A percentile compares a stretch with the other conserved stretches of the same genome.
Evolutionary conservation across 2,888 invertebrate species (phyloP).

Genomic region (Aporophyla lueneburgensis): DNA sequence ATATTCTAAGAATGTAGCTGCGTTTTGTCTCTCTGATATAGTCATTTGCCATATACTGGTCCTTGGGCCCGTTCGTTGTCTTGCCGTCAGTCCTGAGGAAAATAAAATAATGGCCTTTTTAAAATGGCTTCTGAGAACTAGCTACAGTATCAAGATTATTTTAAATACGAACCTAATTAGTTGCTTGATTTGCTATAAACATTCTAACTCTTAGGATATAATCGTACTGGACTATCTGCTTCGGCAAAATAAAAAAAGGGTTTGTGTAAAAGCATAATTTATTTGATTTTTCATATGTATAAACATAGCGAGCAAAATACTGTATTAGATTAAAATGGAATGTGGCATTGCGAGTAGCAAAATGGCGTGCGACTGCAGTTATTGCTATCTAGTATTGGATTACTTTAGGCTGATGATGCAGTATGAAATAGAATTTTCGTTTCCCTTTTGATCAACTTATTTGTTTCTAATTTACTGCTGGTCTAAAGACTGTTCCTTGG

Average conservation of each 20-base stretch:
- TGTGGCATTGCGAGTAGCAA: background rate
- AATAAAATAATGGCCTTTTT: slow-evolving; percentile 65
- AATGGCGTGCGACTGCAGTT: background rate
- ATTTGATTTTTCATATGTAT: slow-evolving; percentile 4
- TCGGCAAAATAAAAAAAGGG: background rate
- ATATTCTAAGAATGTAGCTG: slow-evolving; percentile 84
- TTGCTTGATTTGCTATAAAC: background rate
- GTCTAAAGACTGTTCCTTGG: background rate
- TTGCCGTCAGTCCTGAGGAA: slow-evolving; percentile 69
- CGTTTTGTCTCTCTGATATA: slow-evolving; percentile 85
- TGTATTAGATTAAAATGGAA: background rate
- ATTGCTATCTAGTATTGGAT: background rate
- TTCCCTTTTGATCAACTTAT: background rate
- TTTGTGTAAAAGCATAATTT: slow-evolving; percentile 6
- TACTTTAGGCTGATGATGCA: background rate
- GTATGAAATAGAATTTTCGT: background rate
- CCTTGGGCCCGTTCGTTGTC: slow-evolving; percentile 76
- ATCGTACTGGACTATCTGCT: background rate
- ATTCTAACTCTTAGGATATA: background rate
- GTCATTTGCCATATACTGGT: slow-evolving; percentile 89
- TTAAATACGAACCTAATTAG: slow-evolving; percentile 25
- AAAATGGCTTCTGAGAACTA: slow-evolving; percentile 45
- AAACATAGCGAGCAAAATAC: background rate
- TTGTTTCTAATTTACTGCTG: background rate
- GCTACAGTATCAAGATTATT: background rate